phyloP scores from a whole-genome alignment of 2,888 invertebrate species.

The Lagria hirta region DNA sequence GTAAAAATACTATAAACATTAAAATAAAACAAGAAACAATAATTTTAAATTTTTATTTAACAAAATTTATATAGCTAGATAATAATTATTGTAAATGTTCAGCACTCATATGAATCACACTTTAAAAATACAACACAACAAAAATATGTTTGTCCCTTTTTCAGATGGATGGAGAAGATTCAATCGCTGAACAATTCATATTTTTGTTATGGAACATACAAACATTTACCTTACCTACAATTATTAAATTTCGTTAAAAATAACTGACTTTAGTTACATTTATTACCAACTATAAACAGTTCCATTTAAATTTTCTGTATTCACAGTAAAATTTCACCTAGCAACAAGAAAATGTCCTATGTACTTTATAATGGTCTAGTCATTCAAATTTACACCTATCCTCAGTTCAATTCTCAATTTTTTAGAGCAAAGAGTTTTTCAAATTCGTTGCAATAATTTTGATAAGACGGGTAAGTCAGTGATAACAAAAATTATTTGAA shows the following conservation, averaged over 20 bases:
- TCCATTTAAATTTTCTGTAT: constrained; percentile 6
- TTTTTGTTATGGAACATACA: constrained; percentile 35
- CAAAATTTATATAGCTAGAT: constrained; percentile 24
- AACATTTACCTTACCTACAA: constrained; percentile 41
- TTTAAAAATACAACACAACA: constrained; percentile 33
- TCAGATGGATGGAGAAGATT: constrained; percentile 1
- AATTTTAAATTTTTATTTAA: constrained; percentile 20
- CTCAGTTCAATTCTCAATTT: too few relatives aligned
- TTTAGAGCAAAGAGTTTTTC: too few relatives aligned
- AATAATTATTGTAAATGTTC: constrained; percentile 34
- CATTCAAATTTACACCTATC: too few relatives aligned
- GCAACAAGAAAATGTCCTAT: constrained; percentile 18
- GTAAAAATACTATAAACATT: too few relatives aligned
- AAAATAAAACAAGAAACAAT: too few relatives aligned
- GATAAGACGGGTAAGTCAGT: too few relatives aligned
- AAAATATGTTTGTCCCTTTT: constrained; percentile 23
- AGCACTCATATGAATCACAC: constrained; percentile 47
- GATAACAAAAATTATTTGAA: too few relatives aligned
- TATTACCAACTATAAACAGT: constrained; percentile 18
- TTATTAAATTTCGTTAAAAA: constrained; percentile 32
- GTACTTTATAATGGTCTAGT: too few relatives aligned
- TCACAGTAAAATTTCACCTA: constrained; percentile 14
- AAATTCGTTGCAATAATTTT: too few relatives aligned
- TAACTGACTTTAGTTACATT: constrained; percentile 18
- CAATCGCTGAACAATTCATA: constrained; percentile 28